Evolutionary conservation across 2,113 vertebrate genomes (phyloP).

Genomic region (Mobula birostris): DNA sequence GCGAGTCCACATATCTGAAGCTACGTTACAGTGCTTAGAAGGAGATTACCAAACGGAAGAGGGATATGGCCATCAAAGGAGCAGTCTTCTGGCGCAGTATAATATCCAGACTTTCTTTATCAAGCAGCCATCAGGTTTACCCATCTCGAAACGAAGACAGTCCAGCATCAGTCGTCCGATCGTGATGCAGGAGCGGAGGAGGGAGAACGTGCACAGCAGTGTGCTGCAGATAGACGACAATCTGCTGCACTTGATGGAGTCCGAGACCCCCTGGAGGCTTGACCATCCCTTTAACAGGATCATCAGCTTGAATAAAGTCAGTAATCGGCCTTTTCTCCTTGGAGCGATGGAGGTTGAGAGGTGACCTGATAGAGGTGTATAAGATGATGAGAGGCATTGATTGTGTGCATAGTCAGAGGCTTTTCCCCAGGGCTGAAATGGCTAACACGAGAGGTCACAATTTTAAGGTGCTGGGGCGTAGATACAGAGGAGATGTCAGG

Average conservation of each 20-base stretch:
- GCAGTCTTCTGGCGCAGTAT: conserved; percentile 55
- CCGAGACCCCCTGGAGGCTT: conserved; percentile 47
- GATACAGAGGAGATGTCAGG: too few species aligned
- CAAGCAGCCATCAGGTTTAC: conserved; percentile 41
- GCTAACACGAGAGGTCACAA: too few species aligned
- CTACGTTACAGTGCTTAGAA: conserved; percentile 56
- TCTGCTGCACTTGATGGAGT: too few species aligned
- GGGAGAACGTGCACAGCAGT: background rate
- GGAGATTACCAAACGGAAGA: conserved; percentile 59
- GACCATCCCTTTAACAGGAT: conserved; percentile 48
- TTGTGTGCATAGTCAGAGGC: too few species aligned
- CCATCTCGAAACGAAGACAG: conserved; percentile 45
- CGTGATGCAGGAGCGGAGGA: background rate
- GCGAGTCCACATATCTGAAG: conserved; percentile 62
- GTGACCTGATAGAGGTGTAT: too few species aligned
- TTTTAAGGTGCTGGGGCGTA: too few species aligned
- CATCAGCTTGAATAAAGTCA: conserved; percentile 57
- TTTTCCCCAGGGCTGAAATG: too few species aligned
- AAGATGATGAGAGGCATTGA: too few species aligned
- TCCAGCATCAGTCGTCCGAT: conserved; percentile 8
- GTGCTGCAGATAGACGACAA: background rate
- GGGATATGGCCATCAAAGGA: conserved; percentile 54
- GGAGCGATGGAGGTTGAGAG: too few species aligned
- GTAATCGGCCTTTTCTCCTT: conserved; percentile 36
- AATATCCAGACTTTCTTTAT: conserved; percentile 67